Evolutionary conservation across 2,797 vertebrate species (phyloP), one percentile per base, ranked within the genome.

Genomic region (Etheostoma perlongum): DNA sequence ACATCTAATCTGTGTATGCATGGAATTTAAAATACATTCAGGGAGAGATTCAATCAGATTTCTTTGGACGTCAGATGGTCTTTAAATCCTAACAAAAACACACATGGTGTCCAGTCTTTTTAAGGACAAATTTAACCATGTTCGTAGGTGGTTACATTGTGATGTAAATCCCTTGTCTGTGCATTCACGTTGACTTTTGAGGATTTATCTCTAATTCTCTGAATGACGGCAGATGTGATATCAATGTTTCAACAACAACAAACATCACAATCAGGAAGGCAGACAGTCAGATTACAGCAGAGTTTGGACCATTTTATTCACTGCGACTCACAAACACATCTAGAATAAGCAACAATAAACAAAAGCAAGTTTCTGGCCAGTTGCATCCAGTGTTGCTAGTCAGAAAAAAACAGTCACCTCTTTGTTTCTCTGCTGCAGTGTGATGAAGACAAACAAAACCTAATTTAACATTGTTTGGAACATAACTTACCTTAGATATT

Each of bases 151-250:
- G 21, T 27, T 46, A 30, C 36, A 49, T 18, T 68, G 59, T 19
- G 25, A 30, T 47, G 16, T 11, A 78, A 80, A 84, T 59, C 55
- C 44, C 21, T 55, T 9, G 7, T 55, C 14, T 9, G 11, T 49
- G 36, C 11, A 13, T 63, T 84, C 67, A 25, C 18, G 69, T 14
- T 65, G 18, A 40, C 59, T 73, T 84, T 86, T 1, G 2, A 65
- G 65, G 79, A 61, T 72, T 83, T 83, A 75, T 76, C 59, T 47
- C 11, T 0, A 13, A 70, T 67, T 59, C 57, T 58, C 21, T 23
- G 19, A 60, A 60, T 44, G 9, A 23, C 12, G 25, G 52, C 53
- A 63, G 44, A 63, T 68, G 62, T 69, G 44, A 66, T 25, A 51
- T 59, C 51, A n/a, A 6, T 52, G 60, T 40, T 66, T 78, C 58